Evolutionary conservation across 2,888 invertebrate species (phyloP).

Genomic region (Aspidiotus rigidus): DNA sequence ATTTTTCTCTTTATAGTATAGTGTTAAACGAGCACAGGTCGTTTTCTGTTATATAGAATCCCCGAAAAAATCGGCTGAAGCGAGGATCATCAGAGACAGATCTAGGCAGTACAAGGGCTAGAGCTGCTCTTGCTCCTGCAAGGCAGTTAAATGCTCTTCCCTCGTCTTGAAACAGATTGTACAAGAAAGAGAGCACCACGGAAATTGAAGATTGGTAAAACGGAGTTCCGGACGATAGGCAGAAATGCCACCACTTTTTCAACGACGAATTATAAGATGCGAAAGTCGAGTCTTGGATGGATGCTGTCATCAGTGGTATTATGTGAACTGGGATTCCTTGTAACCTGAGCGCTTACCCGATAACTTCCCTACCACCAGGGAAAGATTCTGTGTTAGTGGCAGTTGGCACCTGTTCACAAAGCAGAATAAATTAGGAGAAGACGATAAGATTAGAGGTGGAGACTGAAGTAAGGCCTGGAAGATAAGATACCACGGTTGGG

Average conservation of each 20-base stretch:
- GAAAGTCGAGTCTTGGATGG: neutral
- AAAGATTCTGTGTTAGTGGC: neutral
- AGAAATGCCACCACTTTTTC: slow-evolving; percentile 4
- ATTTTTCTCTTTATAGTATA: no score
- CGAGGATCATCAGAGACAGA: neutral
- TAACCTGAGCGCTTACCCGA: neutral
- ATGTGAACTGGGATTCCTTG: neutral
- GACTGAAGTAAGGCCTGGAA: neutral
- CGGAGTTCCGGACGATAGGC: neutral
- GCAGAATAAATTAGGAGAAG: neutral
- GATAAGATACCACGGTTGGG: neutral
- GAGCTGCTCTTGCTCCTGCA: neutral
- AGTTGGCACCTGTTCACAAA: no score
- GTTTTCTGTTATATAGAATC: neutral
- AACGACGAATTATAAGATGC: neutral
- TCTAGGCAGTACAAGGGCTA: neutral
- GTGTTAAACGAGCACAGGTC: no score
- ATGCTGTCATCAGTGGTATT: neutral
- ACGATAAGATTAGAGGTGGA: neutral
- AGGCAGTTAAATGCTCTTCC: neutral
- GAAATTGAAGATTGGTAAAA: neutral
- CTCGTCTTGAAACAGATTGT: neutral
- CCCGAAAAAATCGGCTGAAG: neutral
- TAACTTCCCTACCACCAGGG: neutral
- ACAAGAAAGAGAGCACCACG: neutral